These are phyloP conservation scores for Siphamia tubifer DNA, from an alignment of 2,113 vertebrate species.

Conservation along the genomic window DNA sequence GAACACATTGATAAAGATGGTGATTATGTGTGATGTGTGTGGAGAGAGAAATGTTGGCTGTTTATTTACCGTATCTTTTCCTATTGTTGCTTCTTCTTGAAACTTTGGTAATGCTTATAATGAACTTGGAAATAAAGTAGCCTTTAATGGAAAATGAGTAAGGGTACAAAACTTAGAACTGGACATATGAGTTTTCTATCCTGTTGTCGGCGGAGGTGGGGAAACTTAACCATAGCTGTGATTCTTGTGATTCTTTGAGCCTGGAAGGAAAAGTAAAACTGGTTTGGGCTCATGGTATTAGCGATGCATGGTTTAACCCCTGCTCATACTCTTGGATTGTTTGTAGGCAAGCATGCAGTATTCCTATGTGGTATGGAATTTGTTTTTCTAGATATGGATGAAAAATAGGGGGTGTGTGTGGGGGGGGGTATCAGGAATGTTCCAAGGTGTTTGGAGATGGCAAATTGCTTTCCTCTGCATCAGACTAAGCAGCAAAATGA, in stretches of 20 bases:
- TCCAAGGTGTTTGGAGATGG: too few species aligned
- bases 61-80: neutral
- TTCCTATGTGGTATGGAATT: too few species aligned
- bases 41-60: neutral
- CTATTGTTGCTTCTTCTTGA: neutral
- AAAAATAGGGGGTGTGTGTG: too few species aligned
- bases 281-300: slow-evolving; percentile 11
- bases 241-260: slow-evolving; percentile 25
- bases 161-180: neutral
- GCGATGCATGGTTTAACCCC: slow-evolving; percentile 25
- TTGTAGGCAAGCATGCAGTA: slow-evolving; percentile 13
- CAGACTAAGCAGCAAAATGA: too few species aligned
- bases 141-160: neutral
- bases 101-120: neutral
- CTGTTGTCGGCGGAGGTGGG: slow-evolving; percentile 14
- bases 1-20: slow-evolving; percentile 26
- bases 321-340: neutral
- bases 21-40: slow-evolving; percentile 24
- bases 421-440: too few species aligned
- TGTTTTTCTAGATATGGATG: too few species aligned
- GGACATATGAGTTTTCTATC: neutral
- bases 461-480: too few species aligned
- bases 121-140: neutral
- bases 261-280: slow-evolving; percentile 25
- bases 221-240: slow-evolving; percentile 17